Evolutionary conservation across 2,113 vertebrate genomes (phyloP), one percentile per base, ranked within the genome.

Genomic region (Odobenus rosmarus): DNA sequence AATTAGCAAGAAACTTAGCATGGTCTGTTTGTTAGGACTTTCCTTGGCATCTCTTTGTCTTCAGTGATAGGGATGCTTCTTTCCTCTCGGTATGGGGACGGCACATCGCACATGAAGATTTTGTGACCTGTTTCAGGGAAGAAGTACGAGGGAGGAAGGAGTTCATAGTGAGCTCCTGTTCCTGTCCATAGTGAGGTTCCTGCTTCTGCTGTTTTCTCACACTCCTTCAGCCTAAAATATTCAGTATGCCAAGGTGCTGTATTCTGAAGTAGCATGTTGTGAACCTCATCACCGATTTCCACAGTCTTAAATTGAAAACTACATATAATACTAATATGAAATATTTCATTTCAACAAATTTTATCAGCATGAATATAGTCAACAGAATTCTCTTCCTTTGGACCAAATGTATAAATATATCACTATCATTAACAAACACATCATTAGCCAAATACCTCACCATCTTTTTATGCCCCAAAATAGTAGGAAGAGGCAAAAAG

Each of bases 301-400:
- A 92, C 28, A 96, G 8, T 76, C 69, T 88, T 89, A 81, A 92
- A 89, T n/a, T 85, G 55, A 85, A 97, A 97, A 74, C 7, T 69
- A 72, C 39, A 51, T 80, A 23, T 21, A 55, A 36, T 31, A 49
- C 36, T 86, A 71, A 90, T 90, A 5, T 62, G 64, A 94, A 96
- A 71, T 77, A 16, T 46, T 89, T 64, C 12, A 79, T 71, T 83
- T 93, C 46, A 83, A 79, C 84, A 80, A 26, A 57, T 85, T 91
- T 94, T 21, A 88, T 88, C 61, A 74, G 19, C 36, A 71, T 90
- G n/a, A 31, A 81, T 80, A 84, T 59, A 74, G 85, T 28, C 28
- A 88, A 69, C 0, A 80, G 9, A 96, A 91, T 49, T 84, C 26
- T 76, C 19, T 90, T 83, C 92, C 67, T 81, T 33, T 77, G 33